Base-by-base conservation (phyloP, 2,888 invertebrate genomes). In the Agonopterix heracliana region DNA sequence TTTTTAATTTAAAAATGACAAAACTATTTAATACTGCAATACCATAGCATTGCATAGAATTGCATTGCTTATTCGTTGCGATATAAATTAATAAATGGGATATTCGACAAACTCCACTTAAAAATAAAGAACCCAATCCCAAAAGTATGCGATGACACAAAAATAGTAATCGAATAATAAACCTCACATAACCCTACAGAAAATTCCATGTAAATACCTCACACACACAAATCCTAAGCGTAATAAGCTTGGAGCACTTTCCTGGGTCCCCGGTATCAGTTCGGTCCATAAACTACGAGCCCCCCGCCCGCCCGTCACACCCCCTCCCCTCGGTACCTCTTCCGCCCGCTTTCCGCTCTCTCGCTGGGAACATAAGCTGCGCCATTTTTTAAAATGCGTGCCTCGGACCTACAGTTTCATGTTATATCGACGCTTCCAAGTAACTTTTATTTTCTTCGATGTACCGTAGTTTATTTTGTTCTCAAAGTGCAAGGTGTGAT, bases 331-430 rank as follows among this genome's bases (percentile, higher is more conserved):
- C 57, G 53, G 49, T 50, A 48, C 53, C 65, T 56, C 61, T 63
- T 59, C 64, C 74, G 63, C 68, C 66, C 71, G 64, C 68, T 71
- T 56, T 72, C 74, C 78, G 72, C 63, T 72, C 74, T 71, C 69
- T 64, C 73, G 67, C 69, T 64, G 61, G 69, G 71, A 74, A 76
- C 74, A 72, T 83, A 82, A 85, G 80, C 82, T 77, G 73, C 66
- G 76, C 76, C 71, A 83, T 84, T 83, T 84, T 83, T 85, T 82
- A 69, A 80, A 86, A 85, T 82, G 83, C 83, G 82, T 85, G 71
- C 71, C 62, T 74, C 71, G 78, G 79, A 80, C 80, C 70, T 13
- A 61, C 67, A 68, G 71, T 68, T 68, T 63, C 61, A 66, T 73
- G 74, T 72, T 74, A 77, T 72, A 82, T 80, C 76, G 78, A 75